Base-by-base conservation (phyloP, 2,113 vertebrate genomes). In the Camelus bactrianus region DNA sequence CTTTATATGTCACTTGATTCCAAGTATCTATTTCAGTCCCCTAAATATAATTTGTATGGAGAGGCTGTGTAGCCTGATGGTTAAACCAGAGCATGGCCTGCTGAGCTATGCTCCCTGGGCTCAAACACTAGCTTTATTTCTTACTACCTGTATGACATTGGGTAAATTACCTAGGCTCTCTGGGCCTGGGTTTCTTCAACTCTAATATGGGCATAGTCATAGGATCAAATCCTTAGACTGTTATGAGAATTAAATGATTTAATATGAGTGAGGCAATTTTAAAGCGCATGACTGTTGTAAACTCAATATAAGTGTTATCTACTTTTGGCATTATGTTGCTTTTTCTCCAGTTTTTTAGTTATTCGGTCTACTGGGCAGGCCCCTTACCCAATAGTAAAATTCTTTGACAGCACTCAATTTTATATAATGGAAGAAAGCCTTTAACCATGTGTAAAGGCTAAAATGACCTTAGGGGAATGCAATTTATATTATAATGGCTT, bases 401-500 rank as follows among this genome's bases (percentile, higher is more conserved):
- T 95, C 77, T 89, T 62, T 90, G 95, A 89, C 88, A 87, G 65
- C 70, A 81, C 28, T 84, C 69, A 87, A 50, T 84, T 94, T 96
- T 92, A 73, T 94, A 75, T 83, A 89, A 91, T 50, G 62, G 62
- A 96, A 93, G 93, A 94, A 96, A 94, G 79, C 8, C 79, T 93
- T 96, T 89, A 97, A 70, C 86, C 75, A 84, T 92, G 89, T 96
- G 52, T 65, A 96, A 97, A 89, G 75, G 28, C 82, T 94, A 92
- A 95, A 95, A 94, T 95, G 89, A 97, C 79, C 95, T 94, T 82
- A 94, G 56, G 52, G 67, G 26, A 96, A 97, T 94, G 89, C 79
- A 95, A 96, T 98, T 97, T 98, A 92, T 97, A 91, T 89, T 95
- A 84, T 89, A 97, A 97, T 95, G 32, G 58, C 82, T 95, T 97